A percentile compares a stretch with the other conserved stretches of the same genome.
These are phyloP conservation scores for Camelus bactrianus DNA, from an alignment of 2,113 vertebrate species.

Conservation along the genomic window DNA sequence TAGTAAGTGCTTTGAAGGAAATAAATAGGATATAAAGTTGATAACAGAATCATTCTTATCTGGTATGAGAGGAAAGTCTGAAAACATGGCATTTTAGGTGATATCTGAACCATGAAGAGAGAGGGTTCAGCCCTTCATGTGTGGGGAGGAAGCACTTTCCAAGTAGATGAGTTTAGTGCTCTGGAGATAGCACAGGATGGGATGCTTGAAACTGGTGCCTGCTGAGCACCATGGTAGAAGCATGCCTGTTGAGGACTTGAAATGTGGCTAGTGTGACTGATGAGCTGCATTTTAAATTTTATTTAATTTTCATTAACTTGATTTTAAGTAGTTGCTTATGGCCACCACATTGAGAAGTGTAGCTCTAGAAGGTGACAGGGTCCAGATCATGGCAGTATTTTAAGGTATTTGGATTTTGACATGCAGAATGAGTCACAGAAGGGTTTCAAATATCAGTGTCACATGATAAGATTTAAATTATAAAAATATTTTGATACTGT, in stretches of 20 bases:
- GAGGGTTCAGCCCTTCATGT: neutral
- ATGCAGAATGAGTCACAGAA: neutral
- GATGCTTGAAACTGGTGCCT: no score
- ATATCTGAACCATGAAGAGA: neutral
- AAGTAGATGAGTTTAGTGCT: neutral
- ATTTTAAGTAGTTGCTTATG: neutral
- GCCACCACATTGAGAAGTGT: neutral
- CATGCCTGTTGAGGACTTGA: neutral
- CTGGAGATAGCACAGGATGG: neutral
- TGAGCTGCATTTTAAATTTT: no score
- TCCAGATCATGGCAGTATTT: neutral
- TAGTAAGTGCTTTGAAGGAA: neutral
- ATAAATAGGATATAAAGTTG: neutral
- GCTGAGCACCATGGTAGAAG: neutral
- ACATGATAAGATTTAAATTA: neutral
- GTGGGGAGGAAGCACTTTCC: neutral
- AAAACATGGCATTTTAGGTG: neutral
- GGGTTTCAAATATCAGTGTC: neutral
- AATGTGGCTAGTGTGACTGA: neutral
- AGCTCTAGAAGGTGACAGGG: neutral
- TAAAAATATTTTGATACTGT: neutral
- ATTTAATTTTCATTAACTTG: no score
- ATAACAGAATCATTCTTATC: neutral
- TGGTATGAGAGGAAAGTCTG: neutral
- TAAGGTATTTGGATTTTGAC: neutral